These are phyloP conservation scores for Melitaea cinxia DNA, from an alignment of 1,140 invertebrate species.

Conservation along the genomic window DNA sequence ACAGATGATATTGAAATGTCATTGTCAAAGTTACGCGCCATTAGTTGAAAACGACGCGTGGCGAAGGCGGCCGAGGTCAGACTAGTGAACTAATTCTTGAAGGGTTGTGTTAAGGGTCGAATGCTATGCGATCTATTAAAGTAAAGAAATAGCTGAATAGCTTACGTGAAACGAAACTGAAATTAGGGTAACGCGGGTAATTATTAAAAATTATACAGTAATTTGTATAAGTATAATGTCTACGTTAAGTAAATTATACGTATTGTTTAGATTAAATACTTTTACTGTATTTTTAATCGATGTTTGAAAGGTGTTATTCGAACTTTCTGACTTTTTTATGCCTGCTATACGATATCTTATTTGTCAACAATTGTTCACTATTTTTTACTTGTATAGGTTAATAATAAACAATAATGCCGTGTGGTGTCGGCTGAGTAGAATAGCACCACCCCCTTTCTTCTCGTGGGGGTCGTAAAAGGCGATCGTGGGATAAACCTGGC, in stretches of 20 bases:
- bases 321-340: no score
- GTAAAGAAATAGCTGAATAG: constrained; percentile 37
- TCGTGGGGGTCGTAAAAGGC: no score
- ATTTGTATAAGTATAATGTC: background rate
- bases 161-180: constrained; percentile 25
- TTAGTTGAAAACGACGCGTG: constrained; percentile 49
- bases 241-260: background rate
- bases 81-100: constrained; percentile 70
- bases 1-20: constrained; percentile 48
- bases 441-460: no score
- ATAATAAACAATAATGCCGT: no score
- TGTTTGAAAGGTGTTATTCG: no score
- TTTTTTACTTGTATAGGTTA: no score
- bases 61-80: constrained; percentile 49
- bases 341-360: no score
- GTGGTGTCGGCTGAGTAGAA: no score
- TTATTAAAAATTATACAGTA: background rate
- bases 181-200: constrained; percentile 14
- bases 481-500: no score
- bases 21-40: constrained; percentile 58
- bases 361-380: no score
- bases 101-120: constrained; percentile 56
- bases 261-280: no score
- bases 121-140: constrained; percentile 50
- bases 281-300: no score